Conservation (phyloP, 2,113 vertebrate species). For the Nipponia nippon region DNA sequence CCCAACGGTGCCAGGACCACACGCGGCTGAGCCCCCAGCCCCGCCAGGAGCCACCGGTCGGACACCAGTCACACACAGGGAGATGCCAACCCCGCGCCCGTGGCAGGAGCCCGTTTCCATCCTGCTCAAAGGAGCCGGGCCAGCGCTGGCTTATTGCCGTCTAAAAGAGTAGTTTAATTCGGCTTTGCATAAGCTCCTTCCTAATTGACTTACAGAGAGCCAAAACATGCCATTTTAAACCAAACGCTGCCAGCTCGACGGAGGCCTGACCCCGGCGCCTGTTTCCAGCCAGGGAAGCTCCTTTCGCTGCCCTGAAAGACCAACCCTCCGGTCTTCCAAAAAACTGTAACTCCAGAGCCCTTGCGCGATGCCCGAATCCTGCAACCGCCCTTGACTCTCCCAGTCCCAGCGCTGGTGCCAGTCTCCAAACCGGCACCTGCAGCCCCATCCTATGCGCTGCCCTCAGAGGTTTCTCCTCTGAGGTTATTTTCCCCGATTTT, state of each 20-base stretch:
- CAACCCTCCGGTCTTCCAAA: neutral
- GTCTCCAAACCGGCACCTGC: neutral
- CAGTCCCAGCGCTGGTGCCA: neutral
- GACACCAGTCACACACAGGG: rapidly evolving
- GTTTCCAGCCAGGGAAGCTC: neutral
- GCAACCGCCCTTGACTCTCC: neutral
- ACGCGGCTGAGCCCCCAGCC: rapidly evolving
- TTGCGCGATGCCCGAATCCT: neutral
- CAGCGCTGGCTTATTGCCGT: neutral
- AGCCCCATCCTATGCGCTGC: neutral
- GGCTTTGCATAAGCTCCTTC: constrained; percentile 2
- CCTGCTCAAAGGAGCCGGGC: rapidly evolving
- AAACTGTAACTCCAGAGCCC: neutral
- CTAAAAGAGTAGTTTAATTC: neutral
- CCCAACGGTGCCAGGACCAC: neutral
- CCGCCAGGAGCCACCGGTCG: neutral
- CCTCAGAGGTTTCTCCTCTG: neutral
- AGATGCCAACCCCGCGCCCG: rapidly evolving
- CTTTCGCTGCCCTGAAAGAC: rapidly evolving
- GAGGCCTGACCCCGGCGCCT: rapidly evolving
- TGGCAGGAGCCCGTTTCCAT: neutral
- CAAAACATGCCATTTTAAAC: neutral
- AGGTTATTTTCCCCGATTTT: neutral
- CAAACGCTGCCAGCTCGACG: neutral
- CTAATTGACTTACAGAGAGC: neutral